Base-by-base conservation (phyloP, 2,797 vertebrate species). In the Denticeps clupeoides region DNA sequence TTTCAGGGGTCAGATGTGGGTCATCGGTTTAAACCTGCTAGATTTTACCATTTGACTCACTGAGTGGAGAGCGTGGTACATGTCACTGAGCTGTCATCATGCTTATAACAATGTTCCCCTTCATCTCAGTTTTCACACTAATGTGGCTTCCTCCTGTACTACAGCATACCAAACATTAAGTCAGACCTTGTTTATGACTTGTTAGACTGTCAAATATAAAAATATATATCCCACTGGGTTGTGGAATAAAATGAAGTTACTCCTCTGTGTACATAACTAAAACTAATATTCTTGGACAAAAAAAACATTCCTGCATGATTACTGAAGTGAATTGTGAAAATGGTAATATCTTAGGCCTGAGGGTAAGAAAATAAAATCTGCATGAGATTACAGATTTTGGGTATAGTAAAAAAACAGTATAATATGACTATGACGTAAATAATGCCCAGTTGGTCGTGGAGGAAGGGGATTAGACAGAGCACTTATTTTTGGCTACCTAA, bases 341-440 rank as follows among this genome's bases (percentile, higher is more conserved):
- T 41, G 52, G 58, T 51, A 69, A 54, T 51, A 60, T 53, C 49
- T 10, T 53, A 1, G 38, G 62, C 67, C 60, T 13, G 37, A 62
- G 59, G 58, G 54, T 38, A 56, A 42, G 44, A 35, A 4, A 23
- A 12, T 24, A 59, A 44, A 68, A 69, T 64, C 61, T 63, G 60
- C 65, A 64, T 55, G 58, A 49, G 63, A 68, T 69, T 65, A 64
- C 44, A 23, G 55, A 32, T 26, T 23, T 32, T 51, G 43, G 58
- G 41, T 64, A 53, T 51, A 58, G 41, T 56, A 58, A 54, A n/a
- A 57, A 51, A 61, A 50, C 56, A 18, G 26, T 28, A 9, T 32
- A 31, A 12, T 24, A 8, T 22, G 38, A 9, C 35, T 38, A 19
- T 38, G 35, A 38, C 10, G 9, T 10, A 16, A 21, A 18, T 38